Evolutionary conservation across 64 coral and sea anemone genomes (phyloP), one percentile per base, ranked within the genome.

Genomic region (Montipora capricornis): DNA sequence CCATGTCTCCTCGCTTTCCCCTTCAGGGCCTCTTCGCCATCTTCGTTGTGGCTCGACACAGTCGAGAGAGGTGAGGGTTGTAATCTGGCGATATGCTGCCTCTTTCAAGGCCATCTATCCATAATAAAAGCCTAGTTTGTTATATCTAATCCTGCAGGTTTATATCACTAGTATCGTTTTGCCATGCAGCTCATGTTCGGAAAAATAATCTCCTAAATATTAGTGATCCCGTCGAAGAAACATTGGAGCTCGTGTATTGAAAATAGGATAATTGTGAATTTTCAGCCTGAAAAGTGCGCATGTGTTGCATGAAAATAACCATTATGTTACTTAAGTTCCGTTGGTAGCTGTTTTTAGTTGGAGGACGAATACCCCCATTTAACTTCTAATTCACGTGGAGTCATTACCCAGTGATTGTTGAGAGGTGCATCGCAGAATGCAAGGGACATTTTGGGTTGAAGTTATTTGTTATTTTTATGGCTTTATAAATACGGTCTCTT

Each of bases 1-100:
- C 96, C 93, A 97, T 57, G 76, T 89, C 52, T 61, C 92, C 70
- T 9, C 59, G 89, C 37, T 79, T 59, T 45, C 92, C 74, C 5
- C 6, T 49, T 20, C 8, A 79, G 44, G 71, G 13, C 85, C 96
- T 97, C 89, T 97, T 97, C 84, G 96, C 93, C 96, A 97, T 94
- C 87, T 97, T 97, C 82, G 49, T 86, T 73, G 82, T 64, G 50
- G 82, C 82, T 85, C 75, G 86, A 88, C 22, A 49, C 61, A 76
- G 80, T 76, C 29, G 71, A 68, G 71, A 51, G 5, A 94, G 96
- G 96, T 95, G 48, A 74, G 93, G 48, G 8, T 68, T 75, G 55
- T 26, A 76, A 98, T 98, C 96, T 22, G 37, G 14, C 5, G 47
- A 19, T 73, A 88, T 12, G 3, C 22, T 11, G 19, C 3, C 70